Evolutionary conservation across 2,888 invertebrate species (phyloP).

Genomic region (Agrotis ipsilon): DNA sequence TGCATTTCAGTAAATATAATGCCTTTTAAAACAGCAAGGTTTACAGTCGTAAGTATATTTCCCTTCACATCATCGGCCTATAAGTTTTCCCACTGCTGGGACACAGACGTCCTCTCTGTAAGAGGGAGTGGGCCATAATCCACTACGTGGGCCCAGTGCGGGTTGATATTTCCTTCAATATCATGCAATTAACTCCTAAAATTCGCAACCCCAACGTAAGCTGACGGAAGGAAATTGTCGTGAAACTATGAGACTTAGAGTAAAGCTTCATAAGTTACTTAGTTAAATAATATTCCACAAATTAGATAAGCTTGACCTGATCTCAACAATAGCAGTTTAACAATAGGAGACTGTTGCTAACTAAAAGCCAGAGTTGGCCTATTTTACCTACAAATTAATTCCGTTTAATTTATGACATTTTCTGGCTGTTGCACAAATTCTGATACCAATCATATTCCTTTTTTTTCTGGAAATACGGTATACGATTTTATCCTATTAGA

Average conservation of each 20-base stretch:
- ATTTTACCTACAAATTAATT: neutral
- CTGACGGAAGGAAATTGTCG: neutral
- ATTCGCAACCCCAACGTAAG: neutral
- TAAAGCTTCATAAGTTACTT: neutral
- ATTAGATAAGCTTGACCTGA: slow-evolving; percentile 14
- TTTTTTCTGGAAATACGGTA: too few relatives aligned
- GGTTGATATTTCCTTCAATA: too few relatives aligned
- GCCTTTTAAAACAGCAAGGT: too few relatives aligned
- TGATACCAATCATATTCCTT: neutral
- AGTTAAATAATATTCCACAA: slow-evolving; percentile 22
- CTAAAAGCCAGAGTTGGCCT: neutral
- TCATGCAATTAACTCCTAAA: neutral
- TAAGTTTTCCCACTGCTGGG: too few relatives aligned
- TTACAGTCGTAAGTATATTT: neutral
- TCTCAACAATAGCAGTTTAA: neutral
- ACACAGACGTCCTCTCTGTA: too few relatives aligned
- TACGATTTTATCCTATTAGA: too few relatives aligned
- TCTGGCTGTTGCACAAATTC: neutral
- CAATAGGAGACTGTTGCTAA: neutral
- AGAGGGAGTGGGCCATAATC: too few relatives aligned
- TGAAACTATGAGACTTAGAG: neutral
- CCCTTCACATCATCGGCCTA: too few relatives aligned
- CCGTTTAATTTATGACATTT: too few relatives aligned
- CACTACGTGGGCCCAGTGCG: too few relatives aligned
- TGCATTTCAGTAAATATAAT: too few relatives aligned